Evolutionary conservation across 2,888 invertebrate genomes (phyloP).

Genomic region (Dromius quadrimaculatus): DNA sequence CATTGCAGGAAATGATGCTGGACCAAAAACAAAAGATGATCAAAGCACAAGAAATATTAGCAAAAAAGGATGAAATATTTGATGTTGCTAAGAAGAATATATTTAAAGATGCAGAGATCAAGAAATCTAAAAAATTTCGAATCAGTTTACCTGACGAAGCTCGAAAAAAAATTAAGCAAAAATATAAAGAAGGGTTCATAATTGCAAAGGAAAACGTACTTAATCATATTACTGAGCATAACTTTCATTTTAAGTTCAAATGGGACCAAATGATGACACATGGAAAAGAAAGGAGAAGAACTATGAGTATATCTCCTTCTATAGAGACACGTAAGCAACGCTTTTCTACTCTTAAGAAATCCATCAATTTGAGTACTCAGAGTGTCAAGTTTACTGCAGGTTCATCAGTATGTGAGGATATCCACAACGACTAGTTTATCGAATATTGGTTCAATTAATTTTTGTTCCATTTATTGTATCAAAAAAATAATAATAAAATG

Average conservation of each 20-base stretch:
- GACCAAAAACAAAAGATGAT: not conserved
- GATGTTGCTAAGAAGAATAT: not conserved
- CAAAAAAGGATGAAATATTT: not conserved
- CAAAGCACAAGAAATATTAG: not conserved
- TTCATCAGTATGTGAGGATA: no score
- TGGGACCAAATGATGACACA: slow-evolving; percentile 22
- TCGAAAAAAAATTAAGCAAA: not conserved
- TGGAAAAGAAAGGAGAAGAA: slow-evolving; percentile 25
- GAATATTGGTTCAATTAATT: no score
- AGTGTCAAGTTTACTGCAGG: no score
- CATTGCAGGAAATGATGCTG: not conserved
- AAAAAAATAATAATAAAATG: no score
- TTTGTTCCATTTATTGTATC: no score
- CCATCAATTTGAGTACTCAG: no score
- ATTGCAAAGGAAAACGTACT: not conserved
- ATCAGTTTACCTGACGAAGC: not conserved
- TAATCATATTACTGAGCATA: not conserved
- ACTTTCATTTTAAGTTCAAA: not conserved
- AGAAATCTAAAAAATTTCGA: not conserved
- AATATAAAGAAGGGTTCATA: not conserved
- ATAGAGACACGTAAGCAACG: no score
- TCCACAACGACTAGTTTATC: no score
- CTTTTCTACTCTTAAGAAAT: no score
- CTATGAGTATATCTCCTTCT: no score
- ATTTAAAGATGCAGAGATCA: not conserved